phyloP scores from a whole-genome alignment of 30 jellyfish, hydroid and myxozoan species.

The Aurelia aurita region DNA sequence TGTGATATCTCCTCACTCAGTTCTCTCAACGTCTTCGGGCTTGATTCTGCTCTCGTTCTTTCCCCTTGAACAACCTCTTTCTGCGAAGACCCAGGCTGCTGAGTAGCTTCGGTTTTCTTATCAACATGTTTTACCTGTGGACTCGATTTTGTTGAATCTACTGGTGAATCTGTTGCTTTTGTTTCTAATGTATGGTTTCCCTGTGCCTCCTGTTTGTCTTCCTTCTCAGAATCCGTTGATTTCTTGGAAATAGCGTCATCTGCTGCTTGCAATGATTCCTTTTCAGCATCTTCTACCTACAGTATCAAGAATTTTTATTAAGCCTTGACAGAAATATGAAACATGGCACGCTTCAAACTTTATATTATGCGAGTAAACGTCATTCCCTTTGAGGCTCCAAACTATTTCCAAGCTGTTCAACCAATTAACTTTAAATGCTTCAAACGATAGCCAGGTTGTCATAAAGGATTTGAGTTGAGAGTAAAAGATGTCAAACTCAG shows the following conservation, averaged over 20 bases:
- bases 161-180: not conserved
- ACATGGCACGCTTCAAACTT: too few species aligned
- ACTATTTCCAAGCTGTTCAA: too few species aligned
- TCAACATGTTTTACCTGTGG: not conserved
- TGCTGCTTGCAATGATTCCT: slow-evolving; percentile 4
- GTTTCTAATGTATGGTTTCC: not conserved
- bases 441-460: too few species aligned
- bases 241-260: not conserved
- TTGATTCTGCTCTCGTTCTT: slow-evolving; percentile 23
- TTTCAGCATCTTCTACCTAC: slow-evolving; percentile 7
- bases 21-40: slow-evolving; percentile 58
- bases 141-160: not conserved
- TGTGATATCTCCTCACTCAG: slow-evolving; percentile 32
- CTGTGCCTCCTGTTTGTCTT: slow-evolving; percentile 3
- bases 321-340: too few species aligned
- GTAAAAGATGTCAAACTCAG: too few species aligned
- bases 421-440: too few species aligned
- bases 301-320: too few species aligned
- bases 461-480: too few species aligned
- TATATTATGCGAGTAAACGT: too few species aligned
- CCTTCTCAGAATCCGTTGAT: not conserved
- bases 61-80: not conserved
- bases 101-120: slow-evolving; percentile 2
- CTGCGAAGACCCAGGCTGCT: slow-evolving; percentile 5
- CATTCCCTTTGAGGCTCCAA: too few species aligned